Evolutionary conservation across 2,797 vertebrate genomes (phyloP), one percentile per base, ranked within the genome.

Genomic region (Serranus cabrilla): DNA sequence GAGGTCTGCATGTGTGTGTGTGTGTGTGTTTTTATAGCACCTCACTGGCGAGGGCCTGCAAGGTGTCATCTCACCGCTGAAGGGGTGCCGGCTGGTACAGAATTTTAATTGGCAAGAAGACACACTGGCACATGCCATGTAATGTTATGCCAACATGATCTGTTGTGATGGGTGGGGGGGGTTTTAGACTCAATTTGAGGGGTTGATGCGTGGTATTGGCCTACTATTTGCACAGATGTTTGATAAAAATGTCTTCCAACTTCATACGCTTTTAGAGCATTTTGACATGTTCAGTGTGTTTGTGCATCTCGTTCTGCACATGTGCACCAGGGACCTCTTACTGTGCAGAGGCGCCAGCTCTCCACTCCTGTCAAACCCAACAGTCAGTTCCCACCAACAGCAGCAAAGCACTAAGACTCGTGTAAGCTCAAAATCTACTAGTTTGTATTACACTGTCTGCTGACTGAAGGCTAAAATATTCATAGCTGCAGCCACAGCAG

Each of bases 71-170:
- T 69, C 80, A 76, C 51, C 9, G 52, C 87, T 80, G 51, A 84
- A 68, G 80, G 47, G 74, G 59, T 21, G 65, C 74, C 21, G 27
- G 75, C 79, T 90, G 81, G 70, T 80, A 72, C 72, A 55, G 70
- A 74, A 82, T 87, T 84, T 76, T 90, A 93, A 92, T 93, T 91
- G 89, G 85, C 71, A 82, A 49, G 66, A 76, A 82, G 76, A 80
- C 60, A 62, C 65, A 37, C 23, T 65, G 81, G 68, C 68, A 79
- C 83, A 80, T 80, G 74, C 58, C 49, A 47, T 8, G 42, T 58
- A 75, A 66, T 58, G 49, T 52, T 82, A 61, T 76, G 62, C 72
- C 76, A 83, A 56, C 4, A 12, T 65, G 78, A 68, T 76, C n/a
- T 45, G 69, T 60, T 73, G 52, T 58, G 72, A 78, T 61, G 58